phyloP scores from a whole-genome alignment of 53 echinoderm and acorn worm genomes.

The Hippasteria phrygiana region DNA sequence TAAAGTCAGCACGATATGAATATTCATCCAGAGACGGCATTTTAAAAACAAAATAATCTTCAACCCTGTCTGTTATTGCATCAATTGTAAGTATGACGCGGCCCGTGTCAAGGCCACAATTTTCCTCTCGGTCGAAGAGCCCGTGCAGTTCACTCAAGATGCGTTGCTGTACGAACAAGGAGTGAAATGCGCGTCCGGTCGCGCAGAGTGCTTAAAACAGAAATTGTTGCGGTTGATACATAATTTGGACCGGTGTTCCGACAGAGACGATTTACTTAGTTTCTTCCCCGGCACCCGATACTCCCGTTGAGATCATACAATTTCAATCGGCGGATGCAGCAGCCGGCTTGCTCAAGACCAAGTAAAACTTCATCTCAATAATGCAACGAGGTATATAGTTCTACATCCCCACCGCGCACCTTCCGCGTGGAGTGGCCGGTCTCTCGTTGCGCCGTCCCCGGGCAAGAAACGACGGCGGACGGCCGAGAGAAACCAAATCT shows the following conservation, averaged over 20 bases:
- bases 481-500: constrained; percentile 60
- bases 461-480: constrained; percentile 48
- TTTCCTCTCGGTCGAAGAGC: too few relatives aligned
- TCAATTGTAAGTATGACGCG: too few relatives aligned
- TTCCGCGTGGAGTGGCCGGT: background rate
- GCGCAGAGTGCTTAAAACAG: too few relatives aligned
- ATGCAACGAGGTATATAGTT: background rate
- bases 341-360: background rate
- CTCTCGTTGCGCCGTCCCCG: constrained; percentile 56
- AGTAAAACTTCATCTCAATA: background rate
- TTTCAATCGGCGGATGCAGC: constrained; percentile 49
- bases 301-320: constrained; percentile 40
- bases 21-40: background rate
- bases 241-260: constrained; percentile 34
- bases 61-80: too few relatives aligned
- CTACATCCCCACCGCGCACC: background rate
- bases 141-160: too few relatives aligned
- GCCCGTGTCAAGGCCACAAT: too few relatives aligned
- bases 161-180: too few relatives aligned
- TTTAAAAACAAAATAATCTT: too few relatives aligned
- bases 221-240: constrained; percentile 4
- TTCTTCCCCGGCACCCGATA: constrained; percentile 20
- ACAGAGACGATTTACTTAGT: constrained; percentile 49
- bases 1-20: too few relatives aligned
- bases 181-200: too few relatives aligned